These are phyloP conservation scores for Cryptops parisi DNA, from an alignment of 2,888 invertebrate genomes.

Conservation along the genomic window DNA sequence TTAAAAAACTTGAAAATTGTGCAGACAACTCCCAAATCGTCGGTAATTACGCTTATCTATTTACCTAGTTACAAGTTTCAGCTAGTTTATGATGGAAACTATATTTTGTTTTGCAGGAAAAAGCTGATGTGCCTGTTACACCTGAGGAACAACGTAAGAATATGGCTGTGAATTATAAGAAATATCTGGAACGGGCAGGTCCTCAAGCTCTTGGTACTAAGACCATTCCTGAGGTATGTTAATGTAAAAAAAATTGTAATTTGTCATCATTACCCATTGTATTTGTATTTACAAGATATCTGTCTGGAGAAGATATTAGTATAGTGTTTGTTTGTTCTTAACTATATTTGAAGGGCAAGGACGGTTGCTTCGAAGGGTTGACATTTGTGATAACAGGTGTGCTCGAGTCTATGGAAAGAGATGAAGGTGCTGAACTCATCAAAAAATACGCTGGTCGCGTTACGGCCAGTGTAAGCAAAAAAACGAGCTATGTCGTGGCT, in stretches of 20 bases:
- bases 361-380: conserved; percentile 32
- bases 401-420: conserved; percentile 69
- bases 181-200: conserved; percentile 50
- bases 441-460: conserved; percentile 66
- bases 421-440: conserved; percentile 57
- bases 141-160: no score
- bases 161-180: conserved; percentile 53
- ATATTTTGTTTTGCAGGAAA: no score
- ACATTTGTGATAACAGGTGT: conserved; percentile 58
- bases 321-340: background rate
- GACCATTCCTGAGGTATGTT: conserved; percentile 56
- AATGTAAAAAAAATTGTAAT: no score
- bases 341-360: conserved; percentile 28
- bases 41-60: no score
- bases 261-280: conserved; percentile 6
- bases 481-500: conserved; percentile 64
- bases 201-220: conserved; percentile 70
- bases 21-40: no score
- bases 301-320: background rate
- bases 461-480: conserved; percentile 55
- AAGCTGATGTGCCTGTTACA: no score
- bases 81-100: no score
- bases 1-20: no score
- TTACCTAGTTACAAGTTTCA: no score
- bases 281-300: background rate